A percentile compares a stretch with the other conserved stretches of the same genome.
These are phyloP conservation scores for Eulithis prunata DNA, from an alignment of 2,888 invertebrate genomes.

Conservation along the genomic window DNA sequence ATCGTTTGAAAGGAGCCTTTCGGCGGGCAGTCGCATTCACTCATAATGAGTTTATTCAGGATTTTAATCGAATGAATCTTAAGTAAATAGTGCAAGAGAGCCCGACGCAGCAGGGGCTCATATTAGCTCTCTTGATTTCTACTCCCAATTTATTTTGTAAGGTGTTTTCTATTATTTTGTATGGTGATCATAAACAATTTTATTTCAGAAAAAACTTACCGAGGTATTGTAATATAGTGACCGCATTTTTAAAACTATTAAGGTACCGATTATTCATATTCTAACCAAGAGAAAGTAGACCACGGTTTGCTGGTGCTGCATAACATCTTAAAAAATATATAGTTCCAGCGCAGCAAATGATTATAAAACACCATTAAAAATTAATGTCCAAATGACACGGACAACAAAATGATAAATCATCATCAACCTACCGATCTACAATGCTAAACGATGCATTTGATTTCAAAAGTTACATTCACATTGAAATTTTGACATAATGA, in stretches of 20 bases:
- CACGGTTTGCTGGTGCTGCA: no score
- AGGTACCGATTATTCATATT: no score
- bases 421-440: constrained; percentile 25
- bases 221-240: no score
- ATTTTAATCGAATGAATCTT: constrained; percentile 82
- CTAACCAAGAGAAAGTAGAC: no score
- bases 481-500: constrained; percentile 52
- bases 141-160: constrained; percentile 28
- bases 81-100: constrained; percentile 74
- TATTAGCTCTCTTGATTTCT: constrained; percentile 30
- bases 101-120: constrained; percentile 43
- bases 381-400: constrained; percentile 13
- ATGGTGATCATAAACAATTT: no score
- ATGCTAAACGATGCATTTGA: constrained; percentile 41
- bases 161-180: constrained; percentile 16
- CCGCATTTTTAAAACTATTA: no score
- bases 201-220: no score
- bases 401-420: constrained; percentile 30
- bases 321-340: no score
- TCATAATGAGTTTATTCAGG: constrained; percentile 83
- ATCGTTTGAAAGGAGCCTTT: constrained; percentile 81
- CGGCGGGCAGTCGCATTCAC: constrained; percentile 80
- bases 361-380: constrained; percentile 5
- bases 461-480: constrained; percentile 40
- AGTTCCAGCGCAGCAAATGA: no score